Base-by-base conservation (phyloP, 2,113 vertebrate genomes). In the Dicaeum eximium region DNA sequence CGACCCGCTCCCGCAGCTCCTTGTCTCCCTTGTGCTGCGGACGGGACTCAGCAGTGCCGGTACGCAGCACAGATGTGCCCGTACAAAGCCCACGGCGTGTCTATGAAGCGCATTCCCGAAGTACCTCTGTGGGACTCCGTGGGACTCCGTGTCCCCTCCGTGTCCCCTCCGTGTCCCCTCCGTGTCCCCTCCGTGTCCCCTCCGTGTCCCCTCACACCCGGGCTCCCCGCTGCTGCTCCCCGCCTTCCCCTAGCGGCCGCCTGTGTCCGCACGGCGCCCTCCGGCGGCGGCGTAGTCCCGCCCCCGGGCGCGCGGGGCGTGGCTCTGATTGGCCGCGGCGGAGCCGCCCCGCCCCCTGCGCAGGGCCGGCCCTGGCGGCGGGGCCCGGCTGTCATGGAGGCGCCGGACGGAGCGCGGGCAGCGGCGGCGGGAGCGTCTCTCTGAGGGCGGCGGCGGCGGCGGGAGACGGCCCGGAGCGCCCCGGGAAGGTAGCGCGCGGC, bases 321-420 rank as follows among this genome's bases (percentile, higher is more conserved):
- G 51, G 77, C 30, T 24, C 50, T 51, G 73, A 89, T 93, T 85
- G 86, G 85, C 13, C 4, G 15, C 10, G 74, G 66, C 75, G 57
- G 19, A 8, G 54, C 73, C 6, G 27, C 65, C 30, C 51, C 54
- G 53, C 73, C 57, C 57, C 35, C 44, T 61, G 30, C 45, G 74
- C 28, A 66, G 75, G 89, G 90, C 71, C 48, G 87, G 81, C 77
- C 23, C 31, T 79, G 54, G 61, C 13, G 48, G 44, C 11, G 83
- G 72, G 80, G 65, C 38, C 35, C 6, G 58, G 67, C 92, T 96
- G 92, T 85, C 75, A 97, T 97, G 98, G 97, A 93, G 96, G 92
- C 60, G 77, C 65, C 51, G 95, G 23, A 66, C 31, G 57, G 67
- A 73, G 33, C 56, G 47, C 16, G 78, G 72, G 87, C 62, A 66